A percentile compares a stretch with the other conserved stretches of the same genome.
phyloP scores from a whole-genome alignment of 2,113 vertebrate genomes.

The Rattus norvegicus region GRCr8 NC_086029.1:77280001-77280500 shows the following conservation, averaged over 20 bases:
- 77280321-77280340: neutral
- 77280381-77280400: neutral
- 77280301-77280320: fast-evolving
- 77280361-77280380: neutral
- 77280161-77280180: neutral
- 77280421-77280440: neutral
- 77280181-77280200: neutral
- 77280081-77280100: neutral
- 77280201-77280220: neutral
- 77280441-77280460: neutral
- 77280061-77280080: slow-evolving; percentile 82
- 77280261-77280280: neutral
- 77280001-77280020: slow-evolving; percentile 95
- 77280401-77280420: neutral
- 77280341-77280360: neutral
- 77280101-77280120: neutral
- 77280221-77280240: neutral
- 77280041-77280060: slow-evolving; percentile 80
- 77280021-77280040: slow-evolving; percentile 89
- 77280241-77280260: neutral
- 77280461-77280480: neutral
- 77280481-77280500: neutral
- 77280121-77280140: neutral
- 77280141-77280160: neutral
- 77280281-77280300: neutral